Conservation (phyloP, 2,797 vertebrate genomes). For the Hyperoplus lanceolatus region DNA sequence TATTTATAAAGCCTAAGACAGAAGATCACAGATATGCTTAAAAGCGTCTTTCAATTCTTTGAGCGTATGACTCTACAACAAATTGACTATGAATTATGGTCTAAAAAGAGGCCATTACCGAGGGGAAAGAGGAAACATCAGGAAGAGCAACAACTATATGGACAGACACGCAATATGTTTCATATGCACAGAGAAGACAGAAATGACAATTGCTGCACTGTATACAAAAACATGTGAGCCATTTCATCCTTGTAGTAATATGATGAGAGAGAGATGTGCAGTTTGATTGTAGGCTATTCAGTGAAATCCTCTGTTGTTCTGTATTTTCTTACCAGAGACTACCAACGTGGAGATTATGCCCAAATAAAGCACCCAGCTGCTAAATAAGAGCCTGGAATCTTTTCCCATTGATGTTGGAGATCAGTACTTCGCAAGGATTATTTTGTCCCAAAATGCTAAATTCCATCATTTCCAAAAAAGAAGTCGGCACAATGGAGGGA, state of each 20-base stretch:
- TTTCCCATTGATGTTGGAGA: conserved; percentile 56
- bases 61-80: background rate
- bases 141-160: background rate
- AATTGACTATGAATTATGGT: background rate
- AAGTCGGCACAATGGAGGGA: conserved; percentile 56
- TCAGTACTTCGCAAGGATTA: conserved; percentile 58
- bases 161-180: background rate
- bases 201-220: background rate
- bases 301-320: conserved; percentile 21
- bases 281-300: background rate
- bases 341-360: conserved; percentile 42
- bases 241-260: background rate
- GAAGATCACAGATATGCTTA: background rate
- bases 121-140: background rate
- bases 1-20: background rate
- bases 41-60: background rate
- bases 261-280: background rate
- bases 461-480: conserved; percentile 67
- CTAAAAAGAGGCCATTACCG: background rate
- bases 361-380: conserved; percentile 33
- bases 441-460: conserved; percentile 60
- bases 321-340: conserved; percentile 23
- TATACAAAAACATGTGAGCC: background rate
- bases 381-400: conserved; percentile 24
- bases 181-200: background rate